These are phyloP conservation scores for Drosophila buzzatii DNA, from an alignment of 2,888 invertebrate genomes.

Conservation along the genomic window DNA sequence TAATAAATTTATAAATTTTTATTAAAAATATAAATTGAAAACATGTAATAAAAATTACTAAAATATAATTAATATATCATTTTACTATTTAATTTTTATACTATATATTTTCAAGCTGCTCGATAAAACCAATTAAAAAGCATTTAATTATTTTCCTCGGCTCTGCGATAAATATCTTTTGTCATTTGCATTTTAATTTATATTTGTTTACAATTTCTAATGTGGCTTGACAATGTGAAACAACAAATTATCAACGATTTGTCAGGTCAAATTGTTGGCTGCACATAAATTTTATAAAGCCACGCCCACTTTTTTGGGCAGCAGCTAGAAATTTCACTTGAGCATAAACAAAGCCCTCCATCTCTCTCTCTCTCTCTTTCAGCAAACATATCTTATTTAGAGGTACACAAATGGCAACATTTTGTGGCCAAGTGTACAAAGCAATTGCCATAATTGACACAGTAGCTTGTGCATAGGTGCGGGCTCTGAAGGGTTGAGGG, in stretches of 20 bases:
- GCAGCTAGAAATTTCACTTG: conserved; percentile 41
- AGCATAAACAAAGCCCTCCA: conserved; percentile 40
- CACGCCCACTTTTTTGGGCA: conserved; percentile 17
- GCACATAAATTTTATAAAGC: conserved; percentile 48
- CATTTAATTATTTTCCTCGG: not conserved
- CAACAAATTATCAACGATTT: conserved; percentile 52
- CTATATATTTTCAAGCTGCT: too few species aligned
- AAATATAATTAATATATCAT: too few species aligned
- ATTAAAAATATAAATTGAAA: too few species aligned
- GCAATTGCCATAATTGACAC: conserved; percentile 75
- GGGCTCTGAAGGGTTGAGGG: not conserved
- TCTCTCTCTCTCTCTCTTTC: conserved; percentile 4
- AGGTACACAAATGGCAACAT: conserved; percentile 66
- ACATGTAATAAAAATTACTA: too few species aligned
- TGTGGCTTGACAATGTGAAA: conserved; percentile 12
- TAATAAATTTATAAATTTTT: too few species aligned
- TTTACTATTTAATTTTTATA: too few species aligned
- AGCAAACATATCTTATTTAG: conserved; percentile 56
- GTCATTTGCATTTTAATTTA: not conserved
- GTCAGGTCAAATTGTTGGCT: conserved; percentile 54
- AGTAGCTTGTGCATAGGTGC: conserved; percentile 23
- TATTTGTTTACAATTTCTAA: not conserved
- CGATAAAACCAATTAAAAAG: not conserved
- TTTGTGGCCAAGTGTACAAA: conserved; percentile 70
- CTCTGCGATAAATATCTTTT: not conserved